Percentiles rank a stretch among this genome's conserved stretches.
Conservation (phyloP, 2,113 vertebrate genomes). For the Boleophthalmus pectinirostris region DNA sequence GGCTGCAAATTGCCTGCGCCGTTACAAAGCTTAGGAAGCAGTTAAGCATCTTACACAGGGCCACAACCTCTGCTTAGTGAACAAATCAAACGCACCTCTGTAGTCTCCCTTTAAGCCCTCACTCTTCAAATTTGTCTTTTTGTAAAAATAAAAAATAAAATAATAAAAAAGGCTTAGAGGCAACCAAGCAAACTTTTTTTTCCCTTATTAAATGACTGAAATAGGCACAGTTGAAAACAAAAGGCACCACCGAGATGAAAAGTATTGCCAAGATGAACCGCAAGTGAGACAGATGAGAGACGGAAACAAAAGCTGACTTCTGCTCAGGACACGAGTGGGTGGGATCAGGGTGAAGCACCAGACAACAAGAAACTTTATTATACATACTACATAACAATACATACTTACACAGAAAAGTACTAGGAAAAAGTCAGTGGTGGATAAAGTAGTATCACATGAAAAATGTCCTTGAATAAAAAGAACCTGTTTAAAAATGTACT, state of each 20-base stretch:
- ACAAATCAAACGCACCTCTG: slow-evolving; percentile 22
- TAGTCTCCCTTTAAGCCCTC: slow-evolving; percentile 24
- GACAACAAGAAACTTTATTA: slow-evolving; percentile 36
- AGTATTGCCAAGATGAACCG: slow-evolving; percentile 46
- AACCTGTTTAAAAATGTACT: too few species aligned
- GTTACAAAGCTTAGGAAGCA: slow-evolving; percentile 56
- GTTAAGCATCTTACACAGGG: slow-evolving; percentile 52
- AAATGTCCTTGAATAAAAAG: too few species aligned
- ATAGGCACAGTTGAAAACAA: slow-evolving; percentile 55
- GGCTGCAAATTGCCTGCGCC: slow-evolving; percentile 38
- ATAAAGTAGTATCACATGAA: too few species aligned
- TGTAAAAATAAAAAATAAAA: slow-evolving; percentile 16
- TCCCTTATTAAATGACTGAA: slow-evolving; percentile 53
- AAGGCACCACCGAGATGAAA: slow-evolving; percentile 42
- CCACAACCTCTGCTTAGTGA: slow-evolving; percentile 35
- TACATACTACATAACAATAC: too few species aligned
- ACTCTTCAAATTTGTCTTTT: slow-evolving; percentile 37
- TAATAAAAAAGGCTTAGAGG: slow-evolving; percentile 38
- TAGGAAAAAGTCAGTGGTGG: too few species aligned
- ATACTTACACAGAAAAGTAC: too few species aligned
- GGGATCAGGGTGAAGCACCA: slow-evolving; percentile 62
- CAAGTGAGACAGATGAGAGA: slow-evolving; percentile 47
- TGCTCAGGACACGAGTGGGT: slow-evolving; percentile 64
- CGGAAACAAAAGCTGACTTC: slow-evolving; percentile 63
- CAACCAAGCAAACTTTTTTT: slow-evolving; percentile 42